A percentile compares a stretch with the other conserved stretches of the same genome.
Conservation (phyloP, 2,888 invertebrate species). For the Troides oblongomaculatus region DNA sequence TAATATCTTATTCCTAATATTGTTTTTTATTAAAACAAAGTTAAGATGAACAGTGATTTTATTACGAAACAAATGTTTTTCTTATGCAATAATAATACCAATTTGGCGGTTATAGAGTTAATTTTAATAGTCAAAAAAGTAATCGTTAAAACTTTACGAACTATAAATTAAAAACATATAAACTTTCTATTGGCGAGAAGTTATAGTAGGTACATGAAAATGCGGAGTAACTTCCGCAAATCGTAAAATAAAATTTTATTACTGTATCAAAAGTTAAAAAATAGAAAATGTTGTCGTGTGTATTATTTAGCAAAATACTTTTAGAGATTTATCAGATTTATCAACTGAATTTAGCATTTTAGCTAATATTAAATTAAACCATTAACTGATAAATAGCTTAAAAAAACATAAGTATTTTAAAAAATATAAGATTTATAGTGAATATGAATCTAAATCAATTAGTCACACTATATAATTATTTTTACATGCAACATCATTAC, state of each 20-base stretch:
- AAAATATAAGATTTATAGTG: not conserved
- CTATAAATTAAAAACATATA: constrained; percentile 2
- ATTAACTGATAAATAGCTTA: not conserved
- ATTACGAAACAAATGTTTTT: no score
- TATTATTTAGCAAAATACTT: not conserved
- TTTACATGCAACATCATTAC: not conserved
- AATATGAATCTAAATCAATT: not conserved
- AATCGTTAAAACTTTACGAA: not conserved
- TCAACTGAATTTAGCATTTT: not conserved
- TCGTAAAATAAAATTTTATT: constrained; percentile 1
- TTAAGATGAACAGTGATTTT: no score
- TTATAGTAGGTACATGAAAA: not conserved
- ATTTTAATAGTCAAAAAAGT: not conserved
- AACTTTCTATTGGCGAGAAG: not conserved
- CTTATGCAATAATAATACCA: no score
- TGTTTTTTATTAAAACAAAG: no score
- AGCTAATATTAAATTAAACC: not conserved
- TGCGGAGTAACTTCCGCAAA: not conserved
- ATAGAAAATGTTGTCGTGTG: not conserved
- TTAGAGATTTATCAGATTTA: not conserved
- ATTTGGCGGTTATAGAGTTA: no score
- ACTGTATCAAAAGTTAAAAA: not conserved
- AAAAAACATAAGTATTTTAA: not conserved
- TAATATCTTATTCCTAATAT: no score
- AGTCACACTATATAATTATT: not conserved